Evolutionary conservation across 2,113 vertebrate genomes (phyloP).

Genomic region (Zapornia atra): DNA sequence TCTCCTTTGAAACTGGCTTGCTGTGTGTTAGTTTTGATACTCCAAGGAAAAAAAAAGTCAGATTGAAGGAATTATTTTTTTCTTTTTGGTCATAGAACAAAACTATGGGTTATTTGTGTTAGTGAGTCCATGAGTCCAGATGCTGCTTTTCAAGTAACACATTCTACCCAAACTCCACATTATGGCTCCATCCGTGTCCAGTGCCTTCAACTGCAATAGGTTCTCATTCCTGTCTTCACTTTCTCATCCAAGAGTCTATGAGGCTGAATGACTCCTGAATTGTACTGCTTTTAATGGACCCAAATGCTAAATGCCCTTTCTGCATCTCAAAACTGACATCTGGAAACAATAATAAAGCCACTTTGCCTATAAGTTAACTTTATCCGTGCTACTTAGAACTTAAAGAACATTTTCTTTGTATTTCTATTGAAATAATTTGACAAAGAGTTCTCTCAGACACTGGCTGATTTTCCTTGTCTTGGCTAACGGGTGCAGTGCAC

Average conservation of each 20-base stretch:
- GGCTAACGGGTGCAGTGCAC: neutral
- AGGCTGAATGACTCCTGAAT: neutral
- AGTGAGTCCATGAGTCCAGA: neutral
- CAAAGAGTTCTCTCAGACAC: neutral
- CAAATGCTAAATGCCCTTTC: slow-evolving; percentile 10
- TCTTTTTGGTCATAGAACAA: neutral
- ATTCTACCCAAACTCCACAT: neutral
- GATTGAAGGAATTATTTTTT: neutral
- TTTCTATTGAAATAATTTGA: slow-evolving; percentile 41
- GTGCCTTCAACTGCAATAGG: neutral
- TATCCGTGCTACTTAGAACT: slow-evolving; percentile 37
- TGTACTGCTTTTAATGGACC: neutral
- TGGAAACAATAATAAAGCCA: slow-evolving; percentile 53
- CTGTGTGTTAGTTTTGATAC: neutral
- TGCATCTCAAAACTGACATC: slow-evolving; percentile 27
- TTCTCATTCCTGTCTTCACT: neutral
- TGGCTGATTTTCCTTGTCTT: neutral
- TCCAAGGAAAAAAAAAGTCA: neutral
- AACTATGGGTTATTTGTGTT: neutral
- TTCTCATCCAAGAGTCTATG: neutral
- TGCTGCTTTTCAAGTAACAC: slow-evolving; percentile 33
- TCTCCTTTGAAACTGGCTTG: neutral
- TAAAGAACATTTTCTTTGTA: slow-evolving; percentile 21
- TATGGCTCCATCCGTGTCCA: neutral
- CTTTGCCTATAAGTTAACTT: slow-evolving; percentile 32